A percentile compares a stretch with the other conserved stretches of the same genome.
Evolutionary conservation across 30 jellyfish, hydroid and myxozoan genomes (phyloP).

Genomic region (Aurelia aurita complex sp. Pacific): DNA sequence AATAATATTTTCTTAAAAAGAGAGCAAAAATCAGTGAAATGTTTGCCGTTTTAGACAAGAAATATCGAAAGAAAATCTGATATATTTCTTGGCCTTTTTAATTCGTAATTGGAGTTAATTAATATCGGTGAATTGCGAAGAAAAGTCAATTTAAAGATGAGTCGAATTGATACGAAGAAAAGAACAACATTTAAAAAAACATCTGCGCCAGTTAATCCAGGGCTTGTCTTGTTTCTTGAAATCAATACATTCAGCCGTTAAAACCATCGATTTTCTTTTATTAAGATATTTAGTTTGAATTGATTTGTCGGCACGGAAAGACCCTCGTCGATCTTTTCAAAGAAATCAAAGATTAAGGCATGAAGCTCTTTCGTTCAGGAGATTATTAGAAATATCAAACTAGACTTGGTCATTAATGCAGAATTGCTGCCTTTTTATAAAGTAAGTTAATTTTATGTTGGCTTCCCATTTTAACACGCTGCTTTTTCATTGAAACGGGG

Average conservation of each 20-base stretch:
- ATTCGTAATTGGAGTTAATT: conserved; percentile 50
- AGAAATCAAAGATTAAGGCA: conserved; percentile 56
- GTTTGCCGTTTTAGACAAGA: conserved; percentile 25
- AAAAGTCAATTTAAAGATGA: conserved; percentile 65
- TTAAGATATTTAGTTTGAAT: conserved; percentile 56
- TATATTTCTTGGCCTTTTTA: conserved; percentile 32
- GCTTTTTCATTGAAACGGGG: conserved; percentile 61
- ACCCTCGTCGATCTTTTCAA: conserved; percentile 24
- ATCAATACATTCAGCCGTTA: conserved; percentile 57
- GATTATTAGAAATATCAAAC: conserved; percentile 63
- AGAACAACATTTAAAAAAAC: conserved; percentile 57
- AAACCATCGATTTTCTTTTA: conserved; percentile 68
- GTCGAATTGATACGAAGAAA: conserved; percentile 69
- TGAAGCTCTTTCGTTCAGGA: conserved; percentile 28
- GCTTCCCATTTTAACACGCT: conserved; percentile 50
- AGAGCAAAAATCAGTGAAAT: conserved; percentile 1
- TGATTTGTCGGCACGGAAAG: conserved; percentile 69
- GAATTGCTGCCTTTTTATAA: conserved; percentile 69
- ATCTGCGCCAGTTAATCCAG: conserved; percentile 54
- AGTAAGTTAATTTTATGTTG: conserved; percentile 73
- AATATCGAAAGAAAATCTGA: conserved; percentile 10
- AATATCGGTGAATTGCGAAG: conserved; percentile 50
- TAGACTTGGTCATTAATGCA: conserved; percentile 65
- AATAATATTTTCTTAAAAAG: too few relatives aligned
- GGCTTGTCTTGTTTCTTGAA: conserved; percentile 40